Evolutionary conservation across 2,113 vertebrate genomes (phyloP).

Genomic region (Onychorhynchus coronatus): DNA sequence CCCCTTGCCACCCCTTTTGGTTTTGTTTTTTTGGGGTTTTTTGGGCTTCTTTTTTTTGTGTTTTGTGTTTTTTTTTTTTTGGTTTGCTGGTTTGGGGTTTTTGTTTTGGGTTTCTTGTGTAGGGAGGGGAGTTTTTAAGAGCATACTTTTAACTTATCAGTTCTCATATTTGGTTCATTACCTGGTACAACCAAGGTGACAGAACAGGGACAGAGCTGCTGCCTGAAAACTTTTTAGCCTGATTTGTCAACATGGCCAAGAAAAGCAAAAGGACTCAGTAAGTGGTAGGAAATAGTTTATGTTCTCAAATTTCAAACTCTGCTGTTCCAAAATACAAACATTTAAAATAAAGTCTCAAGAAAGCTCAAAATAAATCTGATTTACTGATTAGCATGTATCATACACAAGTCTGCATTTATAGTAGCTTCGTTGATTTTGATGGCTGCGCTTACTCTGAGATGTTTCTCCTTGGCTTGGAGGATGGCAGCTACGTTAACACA

Average conservation of each 20-base stretch:
- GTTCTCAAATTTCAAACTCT: neutral
- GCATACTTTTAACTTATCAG: neutral
- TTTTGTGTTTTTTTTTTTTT: neutral
- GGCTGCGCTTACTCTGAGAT: neutral
- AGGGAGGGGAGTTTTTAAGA: too few species aligned
- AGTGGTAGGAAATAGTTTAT: neutral
- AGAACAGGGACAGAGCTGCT: neutral
- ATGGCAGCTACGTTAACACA: neutral
- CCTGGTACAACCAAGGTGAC: neutral
- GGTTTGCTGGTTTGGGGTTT: too few species aligned
- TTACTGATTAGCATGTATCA: fast-evolving
- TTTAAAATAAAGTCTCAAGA: neutral
- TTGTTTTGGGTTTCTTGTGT: too few species aligned
- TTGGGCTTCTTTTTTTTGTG: too few species aligned
- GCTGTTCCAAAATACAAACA: neutral
- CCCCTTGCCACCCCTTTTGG: fast-evolving
- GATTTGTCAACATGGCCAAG: neutral
- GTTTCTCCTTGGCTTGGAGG: neutral
- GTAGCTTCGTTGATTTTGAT: neutral
- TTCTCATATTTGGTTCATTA: neutral
- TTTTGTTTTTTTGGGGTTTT: neutral
- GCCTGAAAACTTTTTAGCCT: neutral
- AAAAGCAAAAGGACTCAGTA: neutral
- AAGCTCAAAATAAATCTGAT: neutral
- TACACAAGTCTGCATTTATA: fast-evolving